Conservation (phyloP, 2,888 invertebrate genomes). For the Brachyopa scutellaris region DNA sequence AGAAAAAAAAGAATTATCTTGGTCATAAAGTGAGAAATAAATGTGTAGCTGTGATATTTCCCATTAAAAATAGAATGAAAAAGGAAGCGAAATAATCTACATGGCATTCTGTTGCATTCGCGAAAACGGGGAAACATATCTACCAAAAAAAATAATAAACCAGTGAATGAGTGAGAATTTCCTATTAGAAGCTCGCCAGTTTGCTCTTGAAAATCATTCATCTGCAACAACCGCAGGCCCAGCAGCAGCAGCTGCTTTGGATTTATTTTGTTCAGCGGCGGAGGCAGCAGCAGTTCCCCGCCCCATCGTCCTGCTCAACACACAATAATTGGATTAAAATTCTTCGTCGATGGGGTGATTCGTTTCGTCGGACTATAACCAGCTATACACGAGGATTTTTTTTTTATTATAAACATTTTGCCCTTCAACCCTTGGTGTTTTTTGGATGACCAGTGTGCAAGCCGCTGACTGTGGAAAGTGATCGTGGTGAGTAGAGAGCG, state of each 20-base stretch:
- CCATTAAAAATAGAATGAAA: constrained; percentile 67
- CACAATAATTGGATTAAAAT: constrained; percentile 55
- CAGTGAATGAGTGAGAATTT: constrained; percentile 61
- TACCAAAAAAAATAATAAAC: constrained; percentile 23
- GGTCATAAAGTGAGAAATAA: constrained; percentile 45
- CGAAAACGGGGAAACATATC: constrained; percentile 43
- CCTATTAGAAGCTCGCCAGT: constrained; percentile 36
- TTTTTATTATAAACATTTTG: constrained; percentile 5
- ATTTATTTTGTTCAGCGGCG: constrained; percentile 33
- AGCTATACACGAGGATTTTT: constrained; percentile 10
- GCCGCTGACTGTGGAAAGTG: constrained; percentile 10
- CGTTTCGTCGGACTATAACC: constrained; percentile 26
- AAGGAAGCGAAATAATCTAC: constrained; percentile 43
- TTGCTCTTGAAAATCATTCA: constrained; percentile 70
- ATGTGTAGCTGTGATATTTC: constrained; percentile 56
- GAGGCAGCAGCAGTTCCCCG: constrained; percentile 17
- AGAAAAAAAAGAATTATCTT: constrained; percentile 11
- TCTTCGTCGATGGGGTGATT: constrained; percentile 48
- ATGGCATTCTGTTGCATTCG: constrained; percentile 50
- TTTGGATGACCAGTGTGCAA: neutral
- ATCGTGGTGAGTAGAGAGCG: constrained; percentile 55
- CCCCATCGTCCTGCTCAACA: constrained; percentile 32
- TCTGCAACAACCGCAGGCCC: constrained; percentile 51
- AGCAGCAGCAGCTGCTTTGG: constrained; percentile 57
- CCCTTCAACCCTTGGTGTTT: constrained; percentile 19